These are phyloP conservation scores for Myiotriccus ornatus DNA, from an alignment of 2,797 vertebrate species.

Conservation along the genomic window DNA sequence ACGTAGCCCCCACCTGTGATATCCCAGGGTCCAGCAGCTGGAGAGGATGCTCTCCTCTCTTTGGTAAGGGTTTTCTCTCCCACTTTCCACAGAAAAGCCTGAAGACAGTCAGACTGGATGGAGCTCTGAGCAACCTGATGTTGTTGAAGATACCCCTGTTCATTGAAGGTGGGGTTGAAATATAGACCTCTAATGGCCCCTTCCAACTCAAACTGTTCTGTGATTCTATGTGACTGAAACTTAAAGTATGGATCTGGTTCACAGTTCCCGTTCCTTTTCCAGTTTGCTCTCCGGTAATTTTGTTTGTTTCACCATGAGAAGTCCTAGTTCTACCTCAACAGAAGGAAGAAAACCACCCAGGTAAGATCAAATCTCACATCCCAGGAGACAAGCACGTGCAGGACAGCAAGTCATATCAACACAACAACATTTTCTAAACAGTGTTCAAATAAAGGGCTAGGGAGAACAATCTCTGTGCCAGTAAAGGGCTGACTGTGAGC, in stretches of 20 bases:
- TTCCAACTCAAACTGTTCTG: background rate
- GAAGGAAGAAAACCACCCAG: background rate
- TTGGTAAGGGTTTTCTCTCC: background rate
- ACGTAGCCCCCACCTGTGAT: background rate
- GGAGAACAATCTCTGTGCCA: background rate
- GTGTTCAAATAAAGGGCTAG: background rate
- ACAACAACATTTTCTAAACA: fast-evolving
- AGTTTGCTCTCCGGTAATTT: background rate
- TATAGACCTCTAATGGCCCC: background rate
- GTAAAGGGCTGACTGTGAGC: background rate
- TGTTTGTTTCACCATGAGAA: background rate
- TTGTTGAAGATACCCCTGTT: background rate
- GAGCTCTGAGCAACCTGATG: background rate
- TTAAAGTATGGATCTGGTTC: background rate
- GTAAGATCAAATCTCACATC: background rate
- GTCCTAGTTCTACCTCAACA: background rate
- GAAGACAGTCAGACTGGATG: background rate
- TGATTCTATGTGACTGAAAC: background rate
- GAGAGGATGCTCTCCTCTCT: background rate
- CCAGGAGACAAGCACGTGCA: fast-evolving
- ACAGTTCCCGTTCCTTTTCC: background rate
- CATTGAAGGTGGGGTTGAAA: background rate
- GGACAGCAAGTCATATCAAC: background rate
- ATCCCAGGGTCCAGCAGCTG: background rate
- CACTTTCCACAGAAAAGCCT: background rate